Percentiles rank a stretch among this genome's conserved stretches.
Conservation (phyloP, 1,140 invertebrate genomes). For the Cydia strobilella region DNA sequence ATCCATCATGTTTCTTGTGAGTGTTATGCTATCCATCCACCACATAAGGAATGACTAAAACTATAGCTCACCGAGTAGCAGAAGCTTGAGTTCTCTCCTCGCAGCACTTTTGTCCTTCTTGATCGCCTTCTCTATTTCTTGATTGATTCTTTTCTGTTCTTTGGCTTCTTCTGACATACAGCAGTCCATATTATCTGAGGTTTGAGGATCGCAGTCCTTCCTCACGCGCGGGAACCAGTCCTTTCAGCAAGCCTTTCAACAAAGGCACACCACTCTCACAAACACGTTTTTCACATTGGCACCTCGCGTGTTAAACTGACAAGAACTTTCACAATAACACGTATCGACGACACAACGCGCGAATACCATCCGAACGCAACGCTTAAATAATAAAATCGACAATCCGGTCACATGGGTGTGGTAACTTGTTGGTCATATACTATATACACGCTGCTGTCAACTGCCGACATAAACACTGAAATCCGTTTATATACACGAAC, state of each 20-base stretch:
- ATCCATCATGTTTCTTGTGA: no score
- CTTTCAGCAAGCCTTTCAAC: constrained; percentile 79
- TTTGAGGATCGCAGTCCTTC: constrained; percentile 75
- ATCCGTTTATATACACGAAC: constrained; percentile 80
- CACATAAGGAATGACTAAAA: background rate
- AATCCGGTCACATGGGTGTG: constrained; percentile 81
- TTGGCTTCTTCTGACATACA: constrained; percentile 99
- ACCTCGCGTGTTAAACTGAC: constrained; percentile 36
- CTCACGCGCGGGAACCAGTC: constrained; percentile 77
- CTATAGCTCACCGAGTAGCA: constrained; percentile 94
- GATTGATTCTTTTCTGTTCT: constrained; percentile 99
- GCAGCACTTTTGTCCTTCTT: constrained; percentile 99
- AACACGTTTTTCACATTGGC: constrained; percentile 67
- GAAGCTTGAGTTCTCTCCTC: constrained; percentile 98
- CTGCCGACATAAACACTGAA: constrained; percentile 81
- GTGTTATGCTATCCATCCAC: no score
- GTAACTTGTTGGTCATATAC: constrained; percentile 80
- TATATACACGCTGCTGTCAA: constrained; percentile 81
- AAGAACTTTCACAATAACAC: constrained; percentile 60
- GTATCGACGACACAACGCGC: constrained; percentile 67
- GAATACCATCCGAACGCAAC: constrained; percentile 75
- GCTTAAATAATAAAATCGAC: constrained; percentile 78
- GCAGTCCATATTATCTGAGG: constrained; percentile 95
- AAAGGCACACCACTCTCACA: constrained; percentile 79
- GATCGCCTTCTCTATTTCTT: constrained; percentile 99